Percentiles rank a stretch among this genome's conserved stretches.
These are phyloP conservation scores for Sitophilus oryzae DNA, from an alignment of 1,140 invertebrate genomes.

Conservation along the genomic window DNA sequence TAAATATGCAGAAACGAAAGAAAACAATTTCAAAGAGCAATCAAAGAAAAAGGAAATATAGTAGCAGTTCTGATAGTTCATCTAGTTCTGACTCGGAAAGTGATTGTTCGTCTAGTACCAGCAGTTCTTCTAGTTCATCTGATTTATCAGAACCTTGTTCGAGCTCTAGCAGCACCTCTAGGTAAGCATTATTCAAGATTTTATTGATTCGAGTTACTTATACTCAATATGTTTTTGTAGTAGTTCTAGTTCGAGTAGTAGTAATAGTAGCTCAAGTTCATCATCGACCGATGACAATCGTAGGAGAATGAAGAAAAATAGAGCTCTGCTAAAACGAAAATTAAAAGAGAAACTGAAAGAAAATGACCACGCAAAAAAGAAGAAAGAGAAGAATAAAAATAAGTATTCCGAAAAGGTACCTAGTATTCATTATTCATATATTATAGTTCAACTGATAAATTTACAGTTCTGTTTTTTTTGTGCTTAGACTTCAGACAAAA, in stretches of 20 bases:
- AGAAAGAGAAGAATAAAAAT: slow-evolving; percentile 13
- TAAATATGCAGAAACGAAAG: slow-evolving; percentile 7
- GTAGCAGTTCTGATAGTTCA: slow-evolving; percentile 13
- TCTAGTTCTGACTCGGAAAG: slow-evolving; percentile 18
- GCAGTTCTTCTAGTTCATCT: slow-evolving; percentile 7
- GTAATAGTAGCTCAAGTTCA: slow-evolving; percentile 8
- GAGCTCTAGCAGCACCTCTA: slow-evolving; percentile 12
- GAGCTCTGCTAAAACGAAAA: slow-evolving; percentile 12
- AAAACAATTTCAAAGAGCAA: slow-evolving; percentile 4
- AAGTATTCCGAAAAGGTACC: not conserved
- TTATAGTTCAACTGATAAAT: not conserved
- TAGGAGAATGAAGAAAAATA: slow-evolving; percentile 17
- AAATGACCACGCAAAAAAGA: slow-evolving; percentile 4
- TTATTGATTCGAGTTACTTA: not conserved
- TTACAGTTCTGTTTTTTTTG: no score
- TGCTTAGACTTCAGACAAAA: not conserved
- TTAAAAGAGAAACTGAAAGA: slow-evolving; percentile 12
- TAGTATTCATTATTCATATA: not conserved
- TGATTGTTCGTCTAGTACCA: slow-evolving; percentile 9
- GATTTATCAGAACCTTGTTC: not conserved
- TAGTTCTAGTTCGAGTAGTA: slow-evolving; percentile 6
- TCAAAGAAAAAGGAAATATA: slow-evolving; percentile 13
- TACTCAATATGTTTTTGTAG: slow-evolving; percentile 1
- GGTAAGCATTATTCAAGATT: slow-evolving; percentile 1
- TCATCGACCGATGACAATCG: slow-evolving; percentile 13